Evolutionary conservation across 2,113 vertebrate species (phyloP), one percentile per base, ranked within the genome.

Genomic region (Sylvilagus bachmani): DNA sequence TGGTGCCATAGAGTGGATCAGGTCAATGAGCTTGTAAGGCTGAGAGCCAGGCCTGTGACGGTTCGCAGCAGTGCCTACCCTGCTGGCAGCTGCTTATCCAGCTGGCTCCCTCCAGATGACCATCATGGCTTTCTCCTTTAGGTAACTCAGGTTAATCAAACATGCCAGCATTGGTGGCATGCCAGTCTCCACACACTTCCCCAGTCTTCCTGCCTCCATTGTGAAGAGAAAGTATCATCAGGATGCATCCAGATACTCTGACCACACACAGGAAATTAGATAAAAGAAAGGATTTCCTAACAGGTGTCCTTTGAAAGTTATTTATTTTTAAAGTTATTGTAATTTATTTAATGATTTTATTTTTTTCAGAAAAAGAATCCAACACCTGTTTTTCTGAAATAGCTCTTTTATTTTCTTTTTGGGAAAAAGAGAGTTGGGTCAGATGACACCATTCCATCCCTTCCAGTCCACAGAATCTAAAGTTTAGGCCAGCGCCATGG

Each of bases 251-350:
- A 27, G 31, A 64, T 80, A 36, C 82, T 75, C 77, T 70, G 27
- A 87, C 17, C 11, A 58, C 22, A 61, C 16, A 24, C 24, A 31
- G 58, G 64, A 81, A 53, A 88, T 51, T 64, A 51, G 49, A 87
- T 58, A 70, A 84, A 89, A 38, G 16, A 74, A 93, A 96, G 44
- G 19, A 69, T 92, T 79, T 92, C 89, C 70, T 92, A 78, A 67
- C 69, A 95, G 71, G 12, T 81, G 19, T 38, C 14, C 31, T 85
- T 82, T 81, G 36, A 79, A 64, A 33, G 19, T 77, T 84, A 78
- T 82, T 67, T 12, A 14, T 33, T 78, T 94, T 91, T 71, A 73
- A 79, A 70, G 29, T 75, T 33, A 66, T 67, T 84, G 53, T 83
- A 61, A 92, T 87, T 81, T 51, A 38, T 38, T 78, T 80, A 61